These are phyloP conservation scores for Drosophila algonquin DNA, from an alignment of 2,888 invertebrate species.

Conservation along the genomic window DNA sequence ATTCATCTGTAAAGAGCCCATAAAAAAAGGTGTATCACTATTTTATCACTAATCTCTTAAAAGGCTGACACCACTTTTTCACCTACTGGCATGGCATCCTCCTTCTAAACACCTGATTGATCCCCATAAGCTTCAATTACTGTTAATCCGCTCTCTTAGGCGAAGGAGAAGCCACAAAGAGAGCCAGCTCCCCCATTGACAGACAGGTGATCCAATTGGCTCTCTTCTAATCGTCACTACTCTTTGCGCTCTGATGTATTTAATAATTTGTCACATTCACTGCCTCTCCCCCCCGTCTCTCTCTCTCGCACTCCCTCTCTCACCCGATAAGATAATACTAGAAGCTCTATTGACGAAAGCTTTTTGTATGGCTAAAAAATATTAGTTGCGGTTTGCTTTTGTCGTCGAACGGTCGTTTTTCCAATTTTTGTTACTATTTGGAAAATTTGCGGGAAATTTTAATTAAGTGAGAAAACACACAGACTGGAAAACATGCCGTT, in stretches of 20 bases:
- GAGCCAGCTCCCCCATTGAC: neutral
- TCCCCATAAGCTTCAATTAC: neutral
- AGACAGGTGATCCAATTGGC: neutral
- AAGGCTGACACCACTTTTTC: no score
- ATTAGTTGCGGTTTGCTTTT: slow-evolving; percentile 65
- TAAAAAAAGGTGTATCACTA: no score
- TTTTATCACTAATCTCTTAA: no score
- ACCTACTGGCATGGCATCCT: no score
- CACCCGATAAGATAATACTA: slow-evolving; percentile 36
- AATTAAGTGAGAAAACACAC: slow-evolving; percentile 5
- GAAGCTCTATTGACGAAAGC: slow-evolving; percentile 8
- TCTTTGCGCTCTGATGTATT: slow-evolving; percentile 11
- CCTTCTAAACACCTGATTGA: neutral
- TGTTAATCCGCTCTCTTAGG: neutral
- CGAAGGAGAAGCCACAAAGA: neutral
- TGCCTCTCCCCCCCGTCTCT: neutral
- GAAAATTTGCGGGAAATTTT: slow-evolving; percentile 29
- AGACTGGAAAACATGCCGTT: slow-evolving; percentile 42
- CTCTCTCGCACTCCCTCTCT: neutral
- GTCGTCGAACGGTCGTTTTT: slow-evolving; percentile 48
- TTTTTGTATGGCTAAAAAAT: slow-evolving; percentile 30
- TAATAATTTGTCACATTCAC: slow-evolving; percentile 19
- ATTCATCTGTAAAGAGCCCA: no score
- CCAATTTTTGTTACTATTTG: neutral
- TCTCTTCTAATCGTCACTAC: neutral